Percentiles rank a stretch among this genome's conserved stretches.
These are phyloP conservation scores for Phenganax stokvisi DNA, from an alignment of 92 coral and sea anemone genomes.

Conservation along the genomic window DNA sequence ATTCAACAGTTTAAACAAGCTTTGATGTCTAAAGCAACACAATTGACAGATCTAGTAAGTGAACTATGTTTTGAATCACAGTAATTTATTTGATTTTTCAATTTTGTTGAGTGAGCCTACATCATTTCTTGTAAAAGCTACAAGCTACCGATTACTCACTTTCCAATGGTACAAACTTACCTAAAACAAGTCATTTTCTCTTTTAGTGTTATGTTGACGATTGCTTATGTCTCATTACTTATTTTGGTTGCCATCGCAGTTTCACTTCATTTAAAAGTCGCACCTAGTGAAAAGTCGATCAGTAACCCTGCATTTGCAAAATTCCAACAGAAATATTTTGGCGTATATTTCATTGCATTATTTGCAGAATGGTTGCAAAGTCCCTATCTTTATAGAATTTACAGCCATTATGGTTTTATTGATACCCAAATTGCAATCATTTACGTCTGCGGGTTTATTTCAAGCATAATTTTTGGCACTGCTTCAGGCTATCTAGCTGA, in stretches of 20 bases:
- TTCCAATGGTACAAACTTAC: no score
- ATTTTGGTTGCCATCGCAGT: slow-evolving; percentile 53
- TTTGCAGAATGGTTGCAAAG: slow-evolving; percentile 99
- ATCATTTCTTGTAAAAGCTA: no score
- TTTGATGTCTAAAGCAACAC: no score
- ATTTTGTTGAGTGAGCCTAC: no score
- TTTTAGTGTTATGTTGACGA: slow-evolving; percentile 60
- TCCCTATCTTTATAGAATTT: slow-evolving; percentile 80
- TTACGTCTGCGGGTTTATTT: slow-evolving; percentile 91
- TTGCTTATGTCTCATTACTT: slow-evolving; percentile 66
- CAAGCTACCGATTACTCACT: no score
- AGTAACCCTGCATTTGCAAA: slow-evolving; percentile 79
- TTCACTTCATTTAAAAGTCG: slow-evolving; percentile 67
- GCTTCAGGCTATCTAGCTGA: slow-evolving; percentile 84
- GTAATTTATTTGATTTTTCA: no score
- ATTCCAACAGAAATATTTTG: slow-evolving; percentile 79
- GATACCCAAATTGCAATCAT: slow-evolving; percentile 94
- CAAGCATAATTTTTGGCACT: slow-evolving; percentile 88
- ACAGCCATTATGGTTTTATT: slow-evolving; percentile 91
- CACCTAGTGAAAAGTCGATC: slow-evolving; percentile 50
- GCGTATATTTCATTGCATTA: slow-evolving; percentile 81
- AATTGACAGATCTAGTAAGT: no score
- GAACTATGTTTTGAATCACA: no score
- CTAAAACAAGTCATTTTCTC: not conserved
- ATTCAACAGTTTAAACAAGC: no score